Evolutionary conservation across 2,888 invertebrate species (phyloP).

Genomic region (Pristionchus japonicus): DNA sequence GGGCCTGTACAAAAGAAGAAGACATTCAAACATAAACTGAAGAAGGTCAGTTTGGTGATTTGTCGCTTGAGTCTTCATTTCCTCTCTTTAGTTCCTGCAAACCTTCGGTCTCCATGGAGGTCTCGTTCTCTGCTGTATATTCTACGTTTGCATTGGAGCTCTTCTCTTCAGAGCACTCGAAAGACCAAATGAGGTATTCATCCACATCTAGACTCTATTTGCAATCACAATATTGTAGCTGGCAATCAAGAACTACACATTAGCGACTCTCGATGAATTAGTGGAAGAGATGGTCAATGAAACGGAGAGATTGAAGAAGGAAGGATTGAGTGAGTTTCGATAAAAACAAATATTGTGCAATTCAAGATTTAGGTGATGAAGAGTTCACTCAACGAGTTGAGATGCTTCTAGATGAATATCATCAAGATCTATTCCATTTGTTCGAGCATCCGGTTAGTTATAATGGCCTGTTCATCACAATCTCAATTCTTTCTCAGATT

Average conservation of each 20-base stretch:
- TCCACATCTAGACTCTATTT: neutral
- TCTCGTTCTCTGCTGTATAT: conserved; percentile 58
- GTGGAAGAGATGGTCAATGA: conserved; percentile 40
- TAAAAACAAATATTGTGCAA: neutral
- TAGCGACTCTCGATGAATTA: neutral
- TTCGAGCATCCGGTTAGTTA: conserved; percentile 59
- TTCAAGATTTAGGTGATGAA: conserved; percentile 20
- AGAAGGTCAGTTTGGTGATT: conserved; percentile 45
- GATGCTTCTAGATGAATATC: conserved; percentile 56
- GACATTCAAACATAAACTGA: conserved; percentile 47
- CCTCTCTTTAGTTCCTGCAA: conserved; percentile 20
- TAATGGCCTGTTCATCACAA: neutral
- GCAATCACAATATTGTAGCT: neutral
- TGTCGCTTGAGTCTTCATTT: neutral
- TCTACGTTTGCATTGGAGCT: conserved; percentile 64
- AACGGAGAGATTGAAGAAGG: conserved; percentile 22
- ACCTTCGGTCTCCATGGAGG: conserved; percentile 59
- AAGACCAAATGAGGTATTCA: conserved; percentile 56
- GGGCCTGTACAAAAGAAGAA: conserved; percentile 53
- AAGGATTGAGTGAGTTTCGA: neutral
- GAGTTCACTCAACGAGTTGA: conserved; percentile 50
- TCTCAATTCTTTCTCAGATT: conserved; percentile 47
- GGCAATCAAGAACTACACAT: neutral
- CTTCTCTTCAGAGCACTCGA: conserved; percentile 62
- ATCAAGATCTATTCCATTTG: conserved; percentile 55